Base-by-base conservation (phyloP, 2,797 vertebrate species). In the Myotis pilosus region DNA sequence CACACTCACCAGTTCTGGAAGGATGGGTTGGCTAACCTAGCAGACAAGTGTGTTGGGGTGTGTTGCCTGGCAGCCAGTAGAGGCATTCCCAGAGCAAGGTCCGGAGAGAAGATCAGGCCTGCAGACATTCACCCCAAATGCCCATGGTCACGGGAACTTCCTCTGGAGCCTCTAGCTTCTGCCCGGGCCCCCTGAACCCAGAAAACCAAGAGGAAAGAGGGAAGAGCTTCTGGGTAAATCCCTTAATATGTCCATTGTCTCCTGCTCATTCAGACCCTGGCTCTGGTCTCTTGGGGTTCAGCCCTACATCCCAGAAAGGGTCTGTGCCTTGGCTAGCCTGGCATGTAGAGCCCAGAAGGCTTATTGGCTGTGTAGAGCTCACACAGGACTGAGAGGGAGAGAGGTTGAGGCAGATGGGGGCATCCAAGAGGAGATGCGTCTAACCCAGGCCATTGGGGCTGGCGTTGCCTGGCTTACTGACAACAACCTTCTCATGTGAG, bases 31-130 rank as follows among this genome's bases (percentile, higher is more conserved):
- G 57, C 51, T 90, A n/a, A 87, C 66, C 76, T 57, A 36, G 49
- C 17, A 20, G 72, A 53, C 78, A 94, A 64, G 74, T 90, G 19
- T 89, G 84, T 80, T 79, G 62, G 41, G 79, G 57, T 51, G n/a
- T 88, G 94, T 93, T 92, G 90, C 92, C 74, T 75, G 79, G 94
- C 89, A 95, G 95, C 84, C 68, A 33, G 28, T 7, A 79, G 66
- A 75, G 69, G 33, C 28, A 25, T 55, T 93, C 57, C 75, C 78
- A 78, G 80, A 87, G 71, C 36, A 12, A 72, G 49, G 33, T 8
- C 60, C 28, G 0, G 60, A 62, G 60, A 47, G 49, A 55, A 72
- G 80, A 57, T 60, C 51, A 33, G 41, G 60, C 41, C 57, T 13
- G 1, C 28, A 8, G 30, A 6, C 74, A 41, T 38, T 78, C 80